Percentiles rank a stretch among this genome's conserved stretches.
Conservation (phyloP, 1,140 invertebrate genomes). For the Macrotrachela quadricornifera region DNA sequence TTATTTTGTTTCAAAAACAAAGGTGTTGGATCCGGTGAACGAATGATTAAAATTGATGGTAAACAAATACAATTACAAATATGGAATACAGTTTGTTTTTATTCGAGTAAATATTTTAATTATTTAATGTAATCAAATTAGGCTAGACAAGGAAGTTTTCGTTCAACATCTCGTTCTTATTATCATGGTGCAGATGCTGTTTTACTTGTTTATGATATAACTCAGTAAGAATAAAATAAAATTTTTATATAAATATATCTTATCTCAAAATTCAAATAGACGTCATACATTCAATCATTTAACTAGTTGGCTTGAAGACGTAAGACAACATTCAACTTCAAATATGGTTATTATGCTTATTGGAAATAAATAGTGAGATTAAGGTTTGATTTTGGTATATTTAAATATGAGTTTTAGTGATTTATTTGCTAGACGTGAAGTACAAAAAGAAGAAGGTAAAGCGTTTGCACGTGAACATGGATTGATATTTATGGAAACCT, state of each 20-base stretch:
- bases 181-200: slow-evolving; percentile 94
- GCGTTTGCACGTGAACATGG: slow-evolving; percentile 96
- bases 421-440: slow-evolving; percentile 83
- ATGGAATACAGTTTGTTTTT: slow-evolving; percentile 80
- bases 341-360: slow-evolving; percentile 73
- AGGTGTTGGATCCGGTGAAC: slow-evolving; percentile 94
- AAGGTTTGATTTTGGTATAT: neutral
- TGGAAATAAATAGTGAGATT: slow-evolving; percentile 47
- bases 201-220: slow-evolving; percentile 90
- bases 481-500: slow-evolving; percentile 98
- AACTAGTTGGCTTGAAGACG: slow-evolving; percentile 97
- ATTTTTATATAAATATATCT: too few relatives aligned
- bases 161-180: slow-evolving; percentile 93
- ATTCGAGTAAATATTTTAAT: too few relatives aligned
- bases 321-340: slow-evolving; percentile 94
- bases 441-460: slow-evolving; percentile 94
- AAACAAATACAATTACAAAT: slow-evolving; percentile 98
- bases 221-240: too few relatives aligned
- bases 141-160: slow-evolving; percentile 96
- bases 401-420: slow-evolving; percentile 43
- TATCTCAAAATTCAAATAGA: too few relatives aligned
- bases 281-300: slow-evolving; percentile 97
- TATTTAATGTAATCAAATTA: too few relatives aligned
- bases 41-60: slow-evolving; percentile 98
- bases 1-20: slow-evolving; percentile 37